Evolutionary conservation across 2,797 vertebrate genomes (phyloP), one percentile per base, ranked within the genome.

Genomic region (Epinephelus malabaricus): DNA sequence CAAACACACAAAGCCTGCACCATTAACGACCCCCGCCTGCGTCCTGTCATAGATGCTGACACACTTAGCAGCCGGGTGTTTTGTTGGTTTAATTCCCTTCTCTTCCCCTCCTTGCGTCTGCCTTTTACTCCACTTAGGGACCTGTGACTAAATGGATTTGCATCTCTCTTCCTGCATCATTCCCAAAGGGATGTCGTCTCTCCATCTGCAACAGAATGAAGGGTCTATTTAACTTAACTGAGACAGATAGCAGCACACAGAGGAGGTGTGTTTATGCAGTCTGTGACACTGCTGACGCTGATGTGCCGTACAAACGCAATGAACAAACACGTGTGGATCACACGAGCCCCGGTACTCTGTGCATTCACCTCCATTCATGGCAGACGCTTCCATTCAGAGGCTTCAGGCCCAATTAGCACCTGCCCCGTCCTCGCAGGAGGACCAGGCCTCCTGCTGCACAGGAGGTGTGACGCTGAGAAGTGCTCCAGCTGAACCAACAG

Each of bases 71-170:
- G 78, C 64, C 9, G 40, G 49, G 76, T 79, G 80, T 78, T 60
- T 47, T 74, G 76, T 87, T 85, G 67, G 67, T 89, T 88, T 85
- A 83, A 83, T 74, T 81, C 74, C 72, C 70, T 49, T 73, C 70
- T 70, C 65, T 78, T 73, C 67, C 47, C 69, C 50, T 71, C 66
- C 58, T 66, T 76, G 25, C 4, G 17, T 78, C 75, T 82, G 61
- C 66, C 46, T 87, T 80, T 63, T 30, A 70, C 68, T 84, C 58
- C 84, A 83, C 84, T 70, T 59, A 23, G 75, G 82, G 78, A 87
- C 78, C 70, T 91, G 89, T 87, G 87, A 92, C 92, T 92, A 92
- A 94, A 84, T 58, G 82, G 90, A 92, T 94, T 92, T 91, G 86
- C 84, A 78, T 90, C 81, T 88, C 77, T 78, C 74, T 65, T 76